These are phyloP conservation scores for Heptranchias perlo DNA, from an alignment of 2,113 vertebrate species.

Conservation along the genomic window DNA sequence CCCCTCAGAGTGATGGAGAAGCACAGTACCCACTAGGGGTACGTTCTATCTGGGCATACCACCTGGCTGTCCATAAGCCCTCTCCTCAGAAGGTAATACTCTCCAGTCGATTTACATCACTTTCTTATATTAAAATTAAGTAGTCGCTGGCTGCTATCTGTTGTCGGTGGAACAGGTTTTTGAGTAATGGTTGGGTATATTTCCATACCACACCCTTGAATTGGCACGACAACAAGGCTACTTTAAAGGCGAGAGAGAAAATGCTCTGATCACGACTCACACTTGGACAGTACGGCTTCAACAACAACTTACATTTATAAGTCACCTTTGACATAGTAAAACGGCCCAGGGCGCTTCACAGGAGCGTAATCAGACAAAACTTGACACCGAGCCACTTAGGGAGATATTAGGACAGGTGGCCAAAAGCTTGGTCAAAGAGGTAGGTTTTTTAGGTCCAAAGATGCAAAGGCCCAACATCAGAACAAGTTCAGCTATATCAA, in stretches of 20 bases:
- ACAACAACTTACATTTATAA: neutral
- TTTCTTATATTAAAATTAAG: too few species aligned
- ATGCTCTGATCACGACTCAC: neutral
- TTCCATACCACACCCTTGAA: neutral
- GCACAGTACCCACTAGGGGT: too few species aligned
- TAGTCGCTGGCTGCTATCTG: too few species aligned
- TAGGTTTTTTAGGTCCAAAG: neutral
- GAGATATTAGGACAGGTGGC: neutral
- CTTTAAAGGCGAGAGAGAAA: neutral
- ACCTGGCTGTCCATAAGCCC: neutral
- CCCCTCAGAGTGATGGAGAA: neutral
- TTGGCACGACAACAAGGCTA: neutral
- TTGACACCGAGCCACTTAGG: too few species aligned
- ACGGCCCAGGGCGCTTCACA: neutral
- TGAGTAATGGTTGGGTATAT: neutral
- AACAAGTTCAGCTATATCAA: neutral
- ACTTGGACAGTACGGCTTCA: neutral
- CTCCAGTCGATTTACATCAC: neutral
- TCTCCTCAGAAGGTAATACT: neutral
- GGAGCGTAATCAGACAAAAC: neutral
- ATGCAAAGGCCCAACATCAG: neutral
- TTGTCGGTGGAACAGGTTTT: neutral
- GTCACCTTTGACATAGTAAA: neutral
- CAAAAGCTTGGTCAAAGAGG: neutral
- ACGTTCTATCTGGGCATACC: neutral